phyloP scores from a whole-genome alignment of 2,888 invertebrate species.

The Drepanosiphum platanoidis region DNA sequence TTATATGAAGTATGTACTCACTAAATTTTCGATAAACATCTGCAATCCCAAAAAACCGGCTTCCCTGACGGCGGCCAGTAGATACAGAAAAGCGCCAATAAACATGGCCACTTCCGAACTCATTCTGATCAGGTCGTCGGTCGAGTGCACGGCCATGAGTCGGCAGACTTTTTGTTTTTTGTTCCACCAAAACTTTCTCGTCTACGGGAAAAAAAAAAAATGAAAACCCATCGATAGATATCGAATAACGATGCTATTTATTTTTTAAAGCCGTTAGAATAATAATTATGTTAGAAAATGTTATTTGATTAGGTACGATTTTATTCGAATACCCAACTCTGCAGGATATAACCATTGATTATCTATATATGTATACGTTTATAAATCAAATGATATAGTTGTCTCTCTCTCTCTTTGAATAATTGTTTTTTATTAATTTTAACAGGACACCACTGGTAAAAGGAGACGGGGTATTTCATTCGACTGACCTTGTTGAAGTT shows the following conservation, averaged over 20 bases:
- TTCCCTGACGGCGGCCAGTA: slow-evolving; percentile 85
- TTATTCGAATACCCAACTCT: background rate
- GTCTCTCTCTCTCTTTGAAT: no score
- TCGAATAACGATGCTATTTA: no score
- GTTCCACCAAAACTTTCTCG: slow-evolving; percentile 73
- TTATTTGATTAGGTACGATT: no score
- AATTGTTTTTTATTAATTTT: no score
- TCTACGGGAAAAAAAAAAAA: slow-evolving; percentile 8
- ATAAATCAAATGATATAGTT: no score
- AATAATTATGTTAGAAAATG: no score
- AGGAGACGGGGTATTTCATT: no score
- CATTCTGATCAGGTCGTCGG: slow-evolving; percentile 77
- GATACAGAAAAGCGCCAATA: slow-evolving; percentile 84
- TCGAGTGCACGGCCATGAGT: slow-evolving; percentile 74
- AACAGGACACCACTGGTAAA: no score
- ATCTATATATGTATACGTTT: no score
- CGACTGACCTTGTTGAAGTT: slow-evolving; percentile 35
- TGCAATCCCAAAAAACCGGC: slow-evolving; percentile 89
- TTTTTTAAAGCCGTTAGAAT: no score
- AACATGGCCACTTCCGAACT: slow-evolving; percentile 82
- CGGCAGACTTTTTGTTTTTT: slow-evolving; percentile 78
- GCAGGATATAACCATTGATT: no score
- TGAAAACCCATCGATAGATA: background rate
- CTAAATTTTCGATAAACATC: slow-evolving; percentile 95
- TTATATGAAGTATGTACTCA: slow-evolving; percentile 69